Evolutionary conservation across 2,113 vertebrate genomes (phyloP).

Genomic region (Gambusia holbrooki): DNA sequence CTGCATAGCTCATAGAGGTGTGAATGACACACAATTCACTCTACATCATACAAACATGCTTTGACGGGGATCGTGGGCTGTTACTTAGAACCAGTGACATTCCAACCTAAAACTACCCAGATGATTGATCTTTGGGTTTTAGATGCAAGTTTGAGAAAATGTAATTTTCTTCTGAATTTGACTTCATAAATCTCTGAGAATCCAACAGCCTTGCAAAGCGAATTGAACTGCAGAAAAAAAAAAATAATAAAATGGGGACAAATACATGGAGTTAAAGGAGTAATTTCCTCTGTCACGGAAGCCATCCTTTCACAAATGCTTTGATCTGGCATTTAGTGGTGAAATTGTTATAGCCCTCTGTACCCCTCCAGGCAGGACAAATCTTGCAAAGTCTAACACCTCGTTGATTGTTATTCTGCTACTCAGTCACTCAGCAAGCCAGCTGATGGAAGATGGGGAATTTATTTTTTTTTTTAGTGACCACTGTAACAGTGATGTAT

Average conservation of each 20-base stretch:
- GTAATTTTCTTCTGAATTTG: background rate
- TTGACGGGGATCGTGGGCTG: background rate
- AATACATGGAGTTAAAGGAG: background rate
- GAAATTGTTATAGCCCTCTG: background rate
- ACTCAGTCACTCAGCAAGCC: slow-evolving; percentile 28
- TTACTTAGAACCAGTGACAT: background rate
- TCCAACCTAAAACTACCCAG: background rate
- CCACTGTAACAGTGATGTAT: background rate
- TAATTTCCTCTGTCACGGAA: background rate
- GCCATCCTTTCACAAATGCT: background rate
- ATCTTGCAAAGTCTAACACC: slow-evolving; percentile 25
- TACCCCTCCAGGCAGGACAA: slow-evolving; percentile 12
- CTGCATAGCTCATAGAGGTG: background rate
- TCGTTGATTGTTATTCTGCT: slow-evolving; percentile 28
- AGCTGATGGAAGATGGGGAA: slow-evolving; percentile 9
- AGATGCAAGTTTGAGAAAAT: background rate
- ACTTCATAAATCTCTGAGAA: background rate
- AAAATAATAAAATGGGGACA: background rate
- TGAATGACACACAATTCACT: background rate
- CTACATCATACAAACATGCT: background rate
- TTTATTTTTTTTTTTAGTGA: background rate
- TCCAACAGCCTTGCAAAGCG: background rate
- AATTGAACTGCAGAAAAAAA: background rate
- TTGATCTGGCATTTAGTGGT: slow-evolving; percentile 17
- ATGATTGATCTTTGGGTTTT: background rate